Percentiles rank a stretch among this genome's conserved stretches.
These are phyloP conservation scores for Naso thynnoides DNA, from an alignment of 2,797 vertebrate genomes.

Conservation along the genomic window DNA sequence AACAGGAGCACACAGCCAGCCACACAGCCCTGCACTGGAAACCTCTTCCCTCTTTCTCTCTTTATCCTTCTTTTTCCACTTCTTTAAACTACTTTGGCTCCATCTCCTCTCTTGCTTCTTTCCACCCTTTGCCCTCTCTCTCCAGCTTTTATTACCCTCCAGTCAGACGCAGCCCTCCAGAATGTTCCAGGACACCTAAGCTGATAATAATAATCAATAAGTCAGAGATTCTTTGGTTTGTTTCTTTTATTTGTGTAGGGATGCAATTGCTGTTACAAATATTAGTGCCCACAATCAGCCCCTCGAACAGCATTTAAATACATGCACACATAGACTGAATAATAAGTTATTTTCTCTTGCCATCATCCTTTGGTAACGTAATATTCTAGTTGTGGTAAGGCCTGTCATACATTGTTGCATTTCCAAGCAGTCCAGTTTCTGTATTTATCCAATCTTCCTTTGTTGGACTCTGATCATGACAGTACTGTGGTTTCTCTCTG, in stretches of 20 bases:
- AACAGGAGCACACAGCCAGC: constrained; percentile 80
- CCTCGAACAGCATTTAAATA: constrained; percentile 18
- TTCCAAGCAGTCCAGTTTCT: constrained; percentile 61
- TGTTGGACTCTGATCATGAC: constrained; percentile 71
- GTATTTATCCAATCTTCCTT: constrained; percentile 65
- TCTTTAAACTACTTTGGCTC: constrained; percentile 61
- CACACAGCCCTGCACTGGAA: constrained; percentile 76
- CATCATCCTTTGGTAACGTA: constrained; percentile 61
- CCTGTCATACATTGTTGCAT: constrained; percentile 70
- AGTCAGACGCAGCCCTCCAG: constrained; percentile 35
- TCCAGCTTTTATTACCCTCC: constrained; percentile 40
- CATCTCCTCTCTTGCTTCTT: constrained; percentile 43
- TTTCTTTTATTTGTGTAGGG: constrained; percentile 50
- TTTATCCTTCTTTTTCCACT: constrained; percentile 64
- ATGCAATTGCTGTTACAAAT: constrained; percentile 23
- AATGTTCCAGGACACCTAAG: constrained; percentile 27
- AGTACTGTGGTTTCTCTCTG: constrained; percentile 66
- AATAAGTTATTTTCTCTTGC: constrained; percentile 35
- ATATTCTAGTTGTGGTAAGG: constrained; percentile 65
- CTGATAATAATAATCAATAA: constrained; percentile 43
- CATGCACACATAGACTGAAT: constrained; percentile 39
- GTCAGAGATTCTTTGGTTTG: constrained; percentile 2
- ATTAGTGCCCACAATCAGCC: constrained; percentile 18
- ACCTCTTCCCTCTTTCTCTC: constrained; percentile 50
- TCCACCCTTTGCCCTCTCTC: constrained; percentile 43